Evolutionary conservation across 2,888 invertebrate genomes (phyloP).

Genomic region (Drosophila pseudotalamancana): DNA sequence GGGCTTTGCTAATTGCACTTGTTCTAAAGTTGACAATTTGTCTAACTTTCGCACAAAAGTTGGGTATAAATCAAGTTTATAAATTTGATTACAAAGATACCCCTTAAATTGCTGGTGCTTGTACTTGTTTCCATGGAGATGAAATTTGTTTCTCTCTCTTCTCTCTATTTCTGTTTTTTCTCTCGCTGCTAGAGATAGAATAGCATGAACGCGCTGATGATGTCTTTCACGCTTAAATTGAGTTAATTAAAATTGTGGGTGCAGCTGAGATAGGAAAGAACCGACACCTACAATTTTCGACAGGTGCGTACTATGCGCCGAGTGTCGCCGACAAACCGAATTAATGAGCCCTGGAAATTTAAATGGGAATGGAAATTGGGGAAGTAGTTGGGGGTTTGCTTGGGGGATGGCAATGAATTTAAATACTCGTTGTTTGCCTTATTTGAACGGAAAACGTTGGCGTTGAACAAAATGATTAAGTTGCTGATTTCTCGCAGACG

Average conservation of each 20-base stretch:
- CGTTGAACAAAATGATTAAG: constrained; percentile 54
- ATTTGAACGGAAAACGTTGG: constrained; percentile 11
- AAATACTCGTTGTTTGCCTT: constrained; percentile 57
- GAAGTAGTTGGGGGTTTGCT: neutral
- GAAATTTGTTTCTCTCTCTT: constrained; percentile 1
- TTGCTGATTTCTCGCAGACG: constrained; percentile 64
- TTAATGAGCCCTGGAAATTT: constrained; percentile 64
- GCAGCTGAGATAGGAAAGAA: constrained; percentile 23
- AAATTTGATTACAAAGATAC: constrained; percentile 17
- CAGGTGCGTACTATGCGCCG: constrained; percentile 51
- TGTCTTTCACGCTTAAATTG: constrained; percentile 78
- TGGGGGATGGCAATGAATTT: constrained; percentile 41
- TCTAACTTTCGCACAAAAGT: neutral
- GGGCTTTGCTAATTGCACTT: constrained; percentile 15
- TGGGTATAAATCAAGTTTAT: constrained; percentile 17
- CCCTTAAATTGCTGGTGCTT: neutral
- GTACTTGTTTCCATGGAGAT: constrained; percentile 19
- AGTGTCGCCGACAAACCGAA: constrained; percentile 58
- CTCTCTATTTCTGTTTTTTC: neutral
- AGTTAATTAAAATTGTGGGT: constrained; percentile 71
- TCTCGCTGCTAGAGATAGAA: neutral
- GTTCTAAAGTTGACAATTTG: constrained; percentile 14
- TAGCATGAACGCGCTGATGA: constrained; percentile 57
- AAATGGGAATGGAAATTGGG: neutral
- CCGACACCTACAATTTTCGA: constrained; percentile 40